These are phyloP conservation scores for Patagioenas fasciata DNA, from an alignment of 2,113 vertebrate species.

Conservation along the genomic window DNA sequence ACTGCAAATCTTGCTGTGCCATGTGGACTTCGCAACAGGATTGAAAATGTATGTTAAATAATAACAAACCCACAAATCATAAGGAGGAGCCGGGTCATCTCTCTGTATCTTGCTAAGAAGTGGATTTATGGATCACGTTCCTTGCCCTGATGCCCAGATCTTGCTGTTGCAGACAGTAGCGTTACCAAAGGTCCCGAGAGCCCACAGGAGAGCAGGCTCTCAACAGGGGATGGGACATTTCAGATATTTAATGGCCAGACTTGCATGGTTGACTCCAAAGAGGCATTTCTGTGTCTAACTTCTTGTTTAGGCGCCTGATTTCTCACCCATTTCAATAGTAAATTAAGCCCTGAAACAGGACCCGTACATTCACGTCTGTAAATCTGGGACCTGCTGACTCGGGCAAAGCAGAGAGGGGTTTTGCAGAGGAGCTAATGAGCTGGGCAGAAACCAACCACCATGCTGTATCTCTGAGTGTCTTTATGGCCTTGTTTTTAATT, in stretches of 20 bases:
- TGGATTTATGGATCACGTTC: neutral
- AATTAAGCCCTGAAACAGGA: constrained; percentile 1
- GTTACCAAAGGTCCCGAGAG: fast-evolving
- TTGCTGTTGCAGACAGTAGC: neutral
- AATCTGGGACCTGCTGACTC: neutral
- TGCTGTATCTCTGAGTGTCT: neutral
- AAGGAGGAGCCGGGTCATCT: neutral
- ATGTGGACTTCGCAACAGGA: neutral
- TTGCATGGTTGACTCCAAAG: neutral
- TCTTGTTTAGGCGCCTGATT: neutral
- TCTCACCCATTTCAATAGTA: neutral
- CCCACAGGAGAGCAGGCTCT: neutral
- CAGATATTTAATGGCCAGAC: neutral
- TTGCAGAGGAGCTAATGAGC: neutral
- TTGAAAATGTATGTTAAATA: neutral
- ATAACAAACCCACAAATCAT: neutral
- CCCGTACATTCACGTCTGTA: neutral
- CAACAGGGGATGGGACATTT: neutral
- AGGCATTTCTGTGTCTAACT: neutral
- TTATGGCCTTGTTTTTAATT: neutral
- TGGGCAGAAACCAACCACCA: neutral
- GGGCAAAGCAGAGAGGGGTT: fast-evolving
- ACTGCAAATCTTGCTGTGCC: neutral
- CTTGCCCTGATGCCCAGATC: neutral
- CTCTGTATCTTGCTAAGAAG: neutral